Conservation (phyloP, 2,888 invertebrate genomes). For the Hypomecis atomaria region DNA sequence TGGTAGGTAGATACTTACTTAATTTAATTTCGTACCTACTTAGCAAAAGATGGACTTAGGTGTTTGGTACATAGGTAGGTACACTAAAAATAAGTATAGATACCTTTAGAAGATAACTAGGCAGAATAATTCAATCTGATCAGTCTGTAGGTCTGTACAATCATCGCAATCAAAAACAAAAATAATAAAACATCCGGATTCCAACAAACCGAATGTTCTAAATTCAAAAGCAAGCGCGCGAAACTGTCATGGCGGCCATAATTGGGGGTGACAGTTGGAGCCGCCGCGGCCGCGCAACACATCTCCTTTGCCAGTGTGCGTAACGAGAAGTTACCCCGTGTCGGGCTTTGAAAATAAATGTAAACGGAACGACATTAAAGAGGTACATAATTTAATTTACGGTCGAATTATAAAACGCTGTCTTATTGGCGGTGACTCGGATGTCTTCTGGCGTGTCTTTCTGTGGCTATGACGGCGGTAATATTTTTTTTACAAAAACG, state of each 20-base stretch:
- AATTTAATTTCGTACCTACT: too few relatives aligned
- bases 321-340: conserved; percentile 70
- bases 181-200: conserved; percentile 48
- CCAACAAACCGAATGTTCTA: conserved; percentile 64
- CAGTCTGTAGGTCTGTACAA: background rate
- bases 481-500: too few relatives aligned
- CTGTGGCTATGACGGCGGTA: background rate
- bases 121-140: background rate
- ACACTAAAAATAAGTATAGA: too few relatives aligned
- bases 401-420: conserved; percentile 46
- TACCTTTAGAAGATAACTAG: too few relatives aligned
- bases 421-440: conserved; percentile 35
- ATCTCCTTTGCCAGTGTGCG: conserved; percentile 71
- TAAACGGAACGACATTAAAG: conserved; percentile 63
- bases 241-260: conserved; percentile 78
- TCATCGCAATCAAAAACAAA: conserved; percentile 47
- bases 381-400: conserved; percentile 62
- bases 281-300: conserved; percentile 59
- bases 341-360: conserved; percentile 65
- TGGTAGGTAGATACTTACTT: too few relatives aligned
- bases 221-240: conserved; percentile 77
- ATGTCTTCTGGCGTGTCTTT: conserved; percentile 8
- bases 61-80: too few relatives aligned
- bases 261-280: conserved; percentile 79
- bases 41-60: too few relatives aligned